Base-by-base conservation (phyloP, 2,888 invertebrate species). In the Baronia brevicornis region DNA sequence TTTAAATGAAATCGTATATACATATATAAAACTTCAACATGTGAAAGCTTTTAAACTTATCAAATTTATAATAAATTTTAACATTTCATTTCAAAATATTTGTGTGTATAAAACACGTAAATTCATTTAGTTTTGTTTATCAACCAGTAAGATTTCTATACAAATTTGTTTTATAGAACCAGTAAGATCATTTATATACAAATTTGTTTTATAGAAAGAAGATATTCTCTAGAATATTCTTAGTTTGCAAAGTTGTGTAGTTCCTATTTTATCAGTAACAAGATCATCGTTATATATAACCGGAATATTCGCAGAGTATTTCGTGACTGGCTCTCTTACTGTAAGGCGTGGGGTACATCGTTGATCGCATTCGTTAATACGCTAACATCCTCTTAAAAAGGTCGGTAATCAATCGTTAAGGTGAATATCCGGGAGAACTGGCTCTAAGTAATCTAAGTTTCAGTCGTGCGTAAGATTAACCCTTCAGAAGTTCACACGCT, bases 311-410 rank as follows among this genome's bases (percentile, higher is more conserved):
- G 5, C 24, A 23, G 28, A 25, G 23, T 21, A 22, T n/a, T 28
- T 46, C 43, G 46, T 42, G 48, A 43, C 39, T 33, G 13, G 29
- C 21, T 33, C 27, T 8, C 20, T 23, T 14, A 15, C 32, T 14
- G 21, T 38, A 28, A 41, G 47, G 48, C 41, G 46, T 36, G 40
- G 47, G 20, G 10, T 33, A 38, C 41, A 45, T 15, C 19, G n/a
- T n/a, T n/a, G 37, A 41, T 37, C 27, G 27, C 17, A 31, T 33
- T 31, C n/a, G 20, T 13, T 12, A 24, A 34, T 38, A 34, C 17
- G 28, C 22, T 37, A 33, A 25, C 38, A 28, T 36, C 28, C 33
- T 36, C 33, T 30, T 32, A 33, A 39, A 35, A 39, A 43, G 38
- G 39, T 38, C 31, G 28, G 18, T 22, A 37, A 32, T 38, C 29